Base-by-base conservation (phyloP, 2,888 invertebrate genomes). In the Idaea dimidiata region DNA sequence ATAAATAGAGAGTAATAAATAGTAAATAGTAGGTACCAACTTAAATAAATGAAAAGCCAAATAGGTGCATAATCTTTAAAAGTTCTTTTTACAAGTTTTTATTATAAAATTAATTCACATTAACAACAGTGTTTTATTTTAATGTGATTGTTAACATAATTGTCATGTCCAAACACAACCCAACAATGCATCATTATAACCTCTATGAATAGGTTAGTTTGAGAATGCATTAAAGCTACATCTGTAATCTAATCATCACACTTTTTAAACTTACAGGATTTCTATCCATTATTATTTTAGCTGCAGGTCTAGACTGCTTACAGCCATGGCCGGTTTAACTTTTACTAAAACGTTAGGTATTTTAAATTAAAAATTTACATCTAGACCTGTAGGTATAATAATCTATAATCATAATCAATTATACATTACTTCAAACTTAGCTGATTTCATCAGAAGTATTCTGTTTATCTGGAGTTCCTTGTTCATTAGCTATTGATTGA, bases 401-500 rank as follows among this genome's bases (percentile, higher is more conserved):
- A n/a, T n/a, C n/a, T n/a, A n/a, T n/a, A n/a, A n/a, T n/a, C n/a
- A n/a, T n/a, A n/a, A n/a, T n/a, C n/a, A n/a, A n/a, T n/a, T n/a
- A n/a, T n/a, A 43, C 10, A 1, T 14, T 43, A 43, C 10, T 43
- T 43, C 6, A 43, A 10, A 43, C 8, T 43, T 43, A 43, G 43
- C 56, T 56, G 18, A 18, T 32, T 54, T 55, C 59, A 18, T 66
- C 62, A 77, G 77, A 71, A 59, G 73, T 61, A 67, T 77, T 81
- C 57, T 72, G 76, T 68, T 82, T 82, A 63, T 83, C 83, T 17
- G 82, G 74, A 17, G 76, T 80, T 16, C 76, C 79, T 69, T 83
- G 82, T 67, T 85, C 77, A 68, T 85, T 83, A 62, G 78, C 81
- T 63, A 85, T 80, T 18, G 91, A 91, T 60, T 86, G 86, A 33